Evolutionary conservation across 1,140 invertebrate species (phyloP), one percentile per base, ranked within the genome.

Genomic region (Drosophila repleta): DNA sequence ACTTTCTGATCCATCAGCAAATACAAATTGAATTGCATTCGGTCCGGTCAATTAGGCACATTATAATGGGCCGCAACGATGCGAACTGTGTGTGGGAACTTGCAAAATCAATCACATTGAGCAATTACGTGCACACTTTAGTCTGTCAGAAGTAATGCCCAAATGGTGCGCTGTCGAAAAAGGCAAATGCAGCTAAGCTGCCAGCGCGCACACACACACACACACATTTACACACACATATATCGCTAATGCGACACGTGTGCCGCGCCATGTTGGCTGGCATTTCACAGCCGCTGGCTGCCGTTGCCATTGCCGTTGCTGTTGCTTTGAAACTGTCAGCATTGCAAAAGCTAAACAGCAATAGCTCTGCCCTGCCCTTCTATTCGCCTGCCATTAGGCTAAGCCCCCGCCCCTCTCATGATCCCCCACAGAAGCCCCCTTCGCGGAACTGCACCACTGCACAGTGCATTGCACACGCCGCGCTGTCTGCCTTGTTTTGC

Each of bases 261-360:
- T 82, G 75, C 70, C 53, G 83, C 83, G 83, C 83, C 83, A 87
- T 73, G 61, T 83, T 87, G 83, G 83, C 83, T 87, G 83, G 64
- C 65, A 75, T 57, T 65, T 48, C 18, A 17, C 45, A 26, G 45
- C 20, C 24, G 32, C 35, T 41, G 20, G 41, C 45, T 35, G 24
- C 8, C 58, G 46, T 51, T 57, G 49, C 41, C 56, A 45, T 15
- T 45, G 43, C 15, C n/a, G n/a, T n/a, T 66, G 62, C 21, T 63
- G 45, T 37, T 57, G 55, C 26, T 73, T 84, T 79, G 48, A 63
- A 84, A 76, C 68, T 85, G 77, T 81, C 68, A 87, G 82, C 73
- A 76, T 70, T 87, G 78, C 78, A 67, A 79, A 82, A 87, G 82
- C 79, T 79, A 81, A 85, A 81, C 81, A 77, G 77, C 81, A 87